A percentile compares a stretch with the other conserved stretches of the same genome.
Conservation (phyloP, 30 jellyfish, hydroid and myxozoan species). For the Turritopsis rubra region DNA sequence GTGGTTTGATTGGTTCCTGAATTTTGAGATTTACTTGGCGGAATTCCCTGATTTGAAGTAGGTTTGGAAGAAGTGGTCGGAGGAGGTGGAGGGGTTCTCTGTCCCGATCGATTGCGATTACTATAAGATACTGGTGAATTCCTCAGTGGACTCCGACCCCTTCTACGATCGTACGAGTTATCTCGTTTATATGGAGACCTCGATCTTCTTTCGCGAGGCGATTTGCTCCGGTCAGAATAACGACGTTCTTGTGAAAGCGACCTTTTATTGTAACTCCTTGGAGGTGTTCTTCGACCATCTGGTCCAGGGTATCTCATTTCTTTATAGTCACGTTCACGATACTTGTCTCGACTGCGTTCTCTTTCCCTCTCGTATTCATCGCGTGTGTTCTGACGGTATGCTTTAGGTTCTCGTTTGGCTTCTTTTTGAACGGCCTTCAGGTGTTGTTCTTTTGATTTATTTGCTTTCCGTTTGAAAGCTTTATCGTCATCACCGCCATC, state of each 20-base stretch:
- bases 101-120: slow-evolving; percentile 17
- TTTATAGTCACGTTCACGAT: slow-evolving; percentile 35
- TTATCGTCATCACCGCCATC: slow-evolving; percentile 26
- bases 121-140: slow-evolving; percentile 6
- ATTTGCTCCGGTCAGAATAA: not conserved
- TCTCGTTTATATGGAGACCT: slow-evolving; percentile 27
- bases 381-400: slow-evolving; percentile 45
- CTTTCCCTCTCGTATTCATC: slow-evolving; percentile 82
- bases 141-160: slow-evolving; percentile 16
- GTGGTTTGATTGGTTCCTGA: slow-evolving; percentile 55
- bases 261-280: not conserved
- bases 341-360: slow-evolving; percentile 70
- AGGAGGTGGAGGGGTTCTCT: slow-evolving; percentile 54
- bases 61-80: slow-evolving; percentile 46
- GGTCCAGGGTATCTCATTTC: slow-evolving; percentile 8
- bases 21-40: not conserved
- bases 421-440: not conserved
- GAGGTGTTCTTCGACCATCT: slow-evolving; percentile 8
- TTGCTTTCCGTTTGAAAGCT: not conserved
- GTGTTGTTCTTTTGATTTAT: not conserved
- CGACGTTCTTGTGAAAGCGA: not conserved
- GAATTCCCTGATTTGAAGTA: slow-evolving; percentile 12
- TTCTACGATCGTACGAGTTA: slow-evolving; percentile 29
- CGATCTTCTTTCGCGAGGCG: slow-evolving; percentile 1
- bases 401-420: slow-evolving; percentile 19